These are phyloP conservation scores for Macrotis lagotis DNA, from an alignment of 2,113 vertebrate species.

Conservation along the genomic window DNA sequence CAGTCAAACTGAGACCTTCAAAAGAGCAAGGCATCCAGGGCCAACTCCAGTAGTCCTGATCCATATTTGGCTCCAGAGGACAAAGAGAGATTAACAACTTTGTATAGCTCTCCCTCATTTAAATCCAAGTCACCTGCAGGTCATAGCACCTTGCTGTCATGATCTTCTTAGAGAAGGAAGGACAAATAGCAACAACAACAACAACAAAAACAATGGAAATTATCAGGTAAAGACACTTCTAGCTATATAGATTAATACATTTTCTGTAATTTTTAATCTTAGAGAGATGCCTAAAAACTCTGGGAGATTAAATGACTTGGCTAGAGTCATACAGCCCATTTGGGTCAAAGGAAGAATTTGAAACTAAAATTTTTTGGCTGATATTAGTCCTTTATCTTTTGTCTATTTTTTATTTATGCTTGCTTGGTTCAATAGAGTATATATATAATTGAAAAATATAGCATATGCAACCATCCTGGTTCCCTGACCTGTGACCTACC, in stretches of 20 bases:
- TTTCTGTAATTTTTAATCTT: neutral
- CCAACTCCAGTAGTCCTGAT: too few relatives aligned
- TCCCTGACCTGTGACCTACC: neutral
- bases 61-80: too few relatives aligned
- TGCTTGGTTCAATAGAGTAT: neutral
- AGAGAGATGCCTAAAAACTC: neutral
- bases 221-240: neutral
- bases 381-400: neutral
- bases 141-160: too few relatives aligned
- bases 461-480: neutral
- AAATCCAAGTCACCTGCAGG: too few relatives aligned
- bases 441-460: neutral
- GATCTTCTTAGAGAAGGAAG: too few relatives aligned
- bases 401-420: neutral
- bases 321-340: neutral
- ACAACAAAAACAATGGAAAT: too few relatives aligned
- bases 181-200: too few relatives aligned
- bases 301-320: neutral
- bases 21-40: too few relatives aligned
- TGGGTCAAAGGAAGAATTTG: neutral
- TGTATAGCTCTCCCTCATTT: too few relatives aligned
- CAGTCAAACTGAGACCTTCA: too few relatives aligned
- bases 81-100: too few relatives aligned
- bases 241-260: neutral
- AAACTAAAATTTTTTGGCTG: neutral